Percentiles rank a stretch among this genome's conserved stretches.
Conservation (phyloP, 2,113 vertebrate genomes). For the Hipposideros armiger region DNA sequence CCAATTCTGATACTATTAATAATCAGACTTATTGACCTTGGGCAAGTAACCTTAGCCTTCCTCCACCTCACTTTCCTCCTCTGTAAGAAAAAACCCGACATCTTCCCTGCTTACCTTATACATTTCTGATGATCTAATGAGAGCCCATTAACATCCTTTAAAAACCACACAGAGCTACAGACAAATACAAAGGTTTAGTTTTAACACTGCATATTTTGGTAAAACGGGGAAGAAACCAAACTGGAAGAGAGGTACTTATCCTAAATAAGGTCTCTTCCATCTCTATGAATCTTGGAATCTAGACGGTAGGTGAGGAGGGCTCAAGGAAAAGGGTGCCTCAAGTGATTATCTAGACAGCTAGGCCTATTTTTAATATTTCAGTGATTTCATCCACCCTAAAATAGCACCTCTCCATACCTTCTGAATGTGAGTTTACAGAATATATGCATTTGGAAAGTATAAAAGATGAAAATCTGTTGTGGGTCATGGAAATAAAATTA, state of each 20-base stretch:
- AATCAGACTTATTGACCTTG: neutral
- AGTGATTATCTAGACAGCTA: neutral
- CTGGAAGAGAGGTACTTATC: neutral
- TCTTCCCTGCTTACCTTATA: neutral
- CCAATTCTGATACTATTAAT: neutral
- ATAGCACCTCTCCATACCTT: neutral
- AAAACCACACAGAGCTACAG: neutral
- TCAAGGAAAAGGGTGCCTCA: neutral
- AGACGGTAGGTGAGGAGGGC: neutral
- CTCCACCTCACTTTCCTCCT: slow-evolving; percentile 10
- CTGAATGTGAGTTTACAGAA: neutral
- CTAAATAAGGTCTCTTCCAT: neutral
- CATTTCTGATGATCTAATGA: neutral
- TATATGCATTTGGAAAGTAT: neutral
- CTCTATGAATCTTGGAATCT: neutral
- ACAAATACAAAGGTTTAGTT: neutral
- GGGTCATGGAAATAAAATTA: neutral
- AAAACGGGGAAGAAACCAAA: neutral
- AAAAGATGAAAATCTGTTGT: neutral
- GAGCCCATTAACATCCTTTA: neutral
- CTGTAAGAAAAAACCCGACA: neutral
- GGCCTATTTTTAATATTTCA: neutral
- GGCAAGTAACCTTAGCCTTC: neutral
- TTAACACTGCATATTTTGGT: neutral
- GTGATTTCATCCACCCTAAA: neutral